These are phyloP conservation scores for Hybos culiciformis DNA, from an alignment of 2,888 invertebrate species.

Conservation along the genomic window DNA sequence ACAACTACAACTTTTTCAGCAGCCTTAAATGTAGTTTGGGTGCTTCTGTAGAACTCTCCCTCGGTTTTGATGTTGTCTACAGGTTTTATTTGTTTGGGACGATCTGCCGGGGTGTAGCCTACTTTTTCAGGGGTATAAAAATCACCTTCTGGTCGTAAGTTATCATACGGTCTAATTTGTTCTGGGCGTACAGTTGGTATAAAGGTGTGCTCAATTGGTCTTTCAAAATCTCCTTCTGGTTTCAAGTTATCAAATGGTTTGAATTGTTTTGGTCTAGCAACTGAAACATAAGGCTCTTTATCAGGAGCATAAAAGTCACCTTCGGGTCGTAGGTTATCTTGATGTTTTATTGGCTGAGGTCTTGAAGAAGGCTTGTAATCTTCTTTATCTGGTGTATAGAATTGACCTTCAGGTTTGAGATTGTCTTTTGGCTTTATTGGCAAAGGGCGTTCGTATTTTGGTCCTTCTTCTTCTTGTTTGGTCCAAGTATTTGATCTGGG, in stretches of 20 bases:
- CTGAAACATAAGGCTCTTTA: constrained; percentile 13
- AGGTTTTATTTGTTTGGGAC: constrained; percentile 28
- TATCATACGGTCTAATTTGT: constrained; percentile 38
- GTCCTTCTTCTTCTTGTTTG: constrained; percentile 33
- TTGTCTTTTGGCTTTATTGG: constrained; percentile 47
- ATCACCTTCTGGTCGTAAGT: constrained; percentile 42
- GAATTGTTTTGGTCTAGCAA: constrained; percentile 32
- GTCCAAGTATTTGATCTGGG: constrained; percentile 31
- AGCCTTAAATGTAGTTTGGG: constrained; percentile 22
- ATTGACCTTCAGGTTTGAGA: constrained; percentile 41
- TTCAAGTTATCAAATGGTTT: constrained; percentile 37
- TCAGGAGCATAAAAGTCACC: constrained; percentile 43
- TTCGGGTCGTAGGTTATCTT: constrained; percentile 42
- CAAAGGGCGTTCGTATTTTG: constrained; percentile 20
- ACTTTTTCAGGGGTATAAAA: constrained; percentile 32
- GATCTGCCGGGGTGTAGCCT: constrained; percentile 25
- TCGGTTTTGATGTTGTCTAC: constrained; percentile 40
- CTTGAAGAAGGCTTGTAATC: constrained; percentile 33
- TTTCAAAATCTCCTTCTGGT: constrained; percentile 20
- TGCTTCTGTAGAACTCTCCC: constrained; percentile 40
- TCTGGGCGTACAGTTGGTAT: constrained; percentile 31
- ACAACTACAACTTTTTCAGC: constrained; percentile 37
- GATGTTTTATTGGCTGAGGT: constrained; percentile 18
- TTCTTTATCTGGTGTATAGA: constrained; percentile 28
- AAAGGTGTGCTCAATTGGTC: constrained; percentile 25